A percentile compares a stretch with the other conserved stretches of the same genome.
These are phyloP conservation scores for Dendroctonus valens DNA, from an alignment of 1,140 invertebrate species.

Conservation along the genomic window DNA sequence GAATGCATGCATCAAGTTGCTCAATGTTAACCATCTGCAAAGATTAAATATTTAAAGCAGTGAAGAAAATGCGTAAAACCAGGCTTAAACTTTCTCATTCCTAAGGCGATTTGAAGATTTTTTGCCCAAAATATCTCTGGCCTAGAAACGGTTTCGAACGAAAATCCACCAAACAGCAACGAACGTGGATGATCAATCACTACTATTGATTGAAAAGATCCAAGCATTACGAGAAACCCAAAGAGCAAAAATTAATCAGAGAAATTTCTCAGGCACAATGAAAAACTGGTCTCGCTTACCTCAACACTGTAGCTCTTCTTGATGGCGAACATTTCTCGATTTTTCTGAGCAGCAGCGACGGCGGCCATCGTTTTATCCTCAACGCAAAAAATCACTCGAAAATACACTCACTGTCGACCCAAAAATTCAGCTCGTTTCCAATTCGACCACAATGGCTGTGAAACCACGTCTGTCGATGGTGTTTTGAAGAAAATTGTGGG, in stretches of 20 bases:
- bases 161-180: too few relatives aligned
- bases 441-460: constrained; percentile 28
- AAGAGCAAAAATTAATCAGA: too few relatives aligned
- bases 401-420: constrained; percentile 17
- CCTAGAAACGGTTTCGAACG: too few relatives aligned
- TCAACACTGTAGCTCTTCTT: constrained; percentile 97
- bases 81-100: too few relatives aligned
- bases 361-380: constrained; percentile 65
- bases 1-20: too few relatives aligned
- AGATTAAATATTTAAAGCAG: too few relatives aligned
- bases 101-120: too few relatives aligned
- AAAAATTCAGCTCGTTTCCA: constrained; percentile 16
- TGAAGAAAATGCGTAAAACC: too few relatives aligned
- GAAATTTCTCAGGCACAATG: constrained; percentile 28
- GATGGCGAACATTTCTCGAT: constrained; percentile 91
- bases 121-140: too few relatives aligned
- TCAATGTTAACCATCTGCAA: too few relatives aligned
- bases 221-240: too few relatives aligned
- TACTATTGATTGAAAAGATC: neutral
- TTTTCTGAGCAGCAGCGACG: constrained; percentile 84
- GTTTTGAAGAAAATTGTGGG: constrained; percentile 5
- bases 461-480: constrained; percentile 29
- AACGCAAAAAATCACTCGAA: constrained; percentile 2
- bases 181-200: neutral
- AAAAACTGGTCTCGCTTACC: constrained; percentile 61